Conservation (phyloP, 2,113 vertebrate species). For the Vireo altiloquus region DNA sequence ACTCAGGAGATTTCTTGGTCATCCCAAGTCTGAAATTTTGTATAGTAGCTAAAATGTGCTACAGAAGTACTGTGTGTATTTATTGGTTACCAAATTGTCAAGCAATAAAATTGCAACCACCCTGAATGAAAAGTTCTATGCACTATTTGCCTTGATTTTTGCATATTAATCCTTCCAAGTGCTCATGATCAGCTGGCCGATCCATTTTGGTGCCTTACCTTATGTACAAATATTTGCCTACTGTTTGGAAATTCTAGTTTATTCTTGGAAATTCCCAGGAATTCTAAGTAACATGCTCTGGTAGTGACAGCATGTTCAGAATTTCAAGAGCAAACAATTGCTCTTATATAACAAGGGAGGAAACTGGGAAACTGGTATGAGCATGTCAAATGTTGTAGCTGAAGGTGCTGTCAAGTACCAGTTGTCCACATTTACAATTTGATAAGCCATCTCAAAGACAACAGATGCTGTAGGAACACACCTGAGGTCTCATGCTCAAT, state of each 20-base stretch:
- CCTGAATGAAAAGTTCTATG: not conserved
- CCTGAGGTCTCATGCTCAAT: not conserved
- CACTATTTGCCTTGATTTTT: not conserved
- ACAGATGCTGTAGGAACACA: not conserved
- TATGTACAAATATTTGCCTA: not conserved
- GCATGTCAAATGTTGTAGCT: not conserved
- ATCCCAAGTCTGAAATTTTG: not conserved
- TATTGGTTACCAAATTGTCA: not conserved
- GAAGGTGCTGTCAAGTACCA: not conserved
- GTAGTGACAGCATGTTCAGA: not conserved
- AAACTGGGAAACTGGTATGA: not conserved
- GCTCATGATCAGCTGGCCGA: not conserved
- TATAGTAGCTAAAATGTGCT: not conserved
- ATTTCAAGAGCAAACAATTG: slow-evolving; percentile 3
- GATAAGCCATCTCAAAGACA: not conserved
- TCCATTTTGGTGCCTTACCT: not conserved
- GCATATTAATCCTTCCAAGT: not conserved
- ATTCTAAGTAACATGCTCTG: not conserved
- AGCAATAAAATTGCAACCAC: not conserved
- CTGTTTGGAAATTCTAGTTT: not conserved
- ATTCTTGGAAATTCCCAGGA: not conserved
- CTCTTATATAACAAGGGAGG: not conserved
- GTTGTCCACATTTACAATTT: not conserved
- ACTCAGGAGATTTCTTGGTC: not conserved
- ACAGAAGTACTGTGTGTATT: not conserved